Percentiles rank a stretch among this genome's conserved stretches.
These are phyloP conservation scores for Dryococelus australis DNA, from an alignment of 2,888 invertebrate species.

Conservation along the genomic window DNA sequence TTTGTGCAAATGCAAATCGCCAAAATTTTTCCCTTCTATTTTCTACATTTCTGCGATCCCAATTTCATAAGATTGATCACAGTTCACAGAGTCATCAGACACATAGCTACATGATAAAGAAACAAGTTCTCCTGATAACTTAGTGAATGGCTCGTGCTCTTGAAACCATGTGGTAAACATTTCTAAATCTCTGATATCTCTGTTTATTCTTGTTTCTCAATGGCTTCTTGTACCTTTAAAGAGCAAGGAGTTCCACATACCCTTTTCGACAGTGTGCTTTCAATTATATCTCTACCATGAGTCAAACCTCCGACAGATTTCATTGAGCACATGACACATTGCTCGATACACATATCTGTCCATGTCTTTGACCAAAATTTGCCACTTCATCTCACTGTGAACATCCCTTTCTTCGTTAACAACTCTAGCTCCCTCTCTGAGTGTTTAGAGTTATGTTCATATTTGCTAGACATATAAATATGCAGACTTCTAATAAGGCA, in stretches of 20 bases:
- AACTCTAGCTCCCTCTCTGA: no score
- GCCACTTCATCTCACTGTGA: not conserved
- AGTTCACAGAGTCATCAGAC: not conserved
- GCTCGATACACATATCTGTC: not conserved
- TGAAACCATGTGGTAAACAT: not conserved
- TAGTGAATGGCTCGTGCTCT: not conserved
- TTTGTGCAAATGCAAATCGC: not conserved
- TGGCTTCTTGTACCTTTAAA: not conserved
- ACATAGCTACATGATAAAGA: not conserved
- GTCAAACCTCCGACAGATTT: not conserved
- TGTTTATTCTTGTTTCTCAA: not conserved
- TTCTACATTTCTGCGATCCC: not conserved
- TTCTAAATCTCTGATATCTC: not conserved
- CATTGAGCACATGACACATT: conserved; percentile 1
- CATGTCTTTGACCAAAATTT: conserved; percentile 1
- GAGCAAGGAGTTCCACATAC: not conserved
- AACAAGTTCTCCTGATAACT: no score
- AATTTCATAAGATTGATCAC: not conserved
- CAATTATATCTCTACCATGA: not conserved
- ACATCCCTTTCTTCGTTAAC: not conserved
- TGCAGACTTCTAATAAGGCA: conserved; percentile 13
- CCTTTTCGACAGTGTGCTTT: not conserved
- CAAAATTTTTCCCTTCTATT: not conserved
- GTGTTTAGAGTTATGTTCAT: not conserved
- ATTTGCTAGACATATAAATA: no score